Percentiles rank a stretch among this genome's conserved stretches.
Conservation (phyloP, 2,113 vertebrate species). For the Nycticorax nycticorax region DNA sequence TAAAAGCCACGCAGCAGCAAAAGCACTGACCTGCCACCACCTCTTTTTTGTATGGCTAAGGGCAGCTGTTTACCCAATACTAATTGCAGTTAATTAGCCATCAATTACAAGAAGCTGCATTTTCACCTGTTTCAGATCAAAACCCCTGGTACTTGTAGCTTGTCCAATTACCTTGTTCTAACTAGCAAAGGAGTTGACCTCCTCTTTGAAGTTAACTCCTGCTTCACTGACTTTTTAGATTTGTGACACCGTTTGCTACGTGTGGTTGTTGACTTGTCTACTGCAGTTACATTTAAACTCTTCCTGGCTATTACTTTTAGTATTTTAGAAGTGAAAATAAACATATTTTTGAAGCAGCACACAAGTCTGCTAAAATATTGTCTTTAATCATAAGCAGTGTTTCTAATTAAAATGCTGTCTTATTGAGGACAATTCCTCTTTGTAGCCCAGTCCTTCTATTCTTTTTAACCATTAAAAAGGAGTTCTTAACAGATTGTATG, state of each 20-base stretch:
- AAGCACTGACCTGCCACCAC: rapidly evolving
- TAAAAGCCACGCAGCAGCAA: not conserved
- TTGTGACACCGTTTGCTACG: rapidly evolving
- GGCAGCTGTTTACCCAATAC: not conserved
- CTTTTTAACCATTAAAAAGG: not conserved
- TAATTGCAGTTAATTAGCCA: slow-evolving; percentile 52
- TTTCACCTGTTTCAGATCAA: slow-evolving; percentile 59
- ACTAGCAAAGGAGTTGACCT: not conserved
- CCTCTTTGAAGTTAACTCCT: not conserved
- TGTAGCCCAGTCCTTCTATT: not conserved
- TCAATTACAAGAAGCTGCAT: slow-evolving; percentile 40
- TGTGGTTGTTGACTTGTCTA: not conserved
- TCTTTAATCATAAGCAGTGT: not conserved
- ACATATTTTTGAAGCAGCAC: not conserved
- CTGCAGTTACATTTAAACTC: not conserved
- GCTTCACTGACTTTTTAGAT: not conserved
- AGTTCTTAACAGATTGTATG: not conserved
- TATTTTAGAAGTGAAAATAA: not conserved
- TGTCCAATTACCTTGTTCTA: not conserved
- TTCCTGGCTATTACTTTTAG: not conserved
- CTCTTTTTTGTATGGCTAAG: not conserved
- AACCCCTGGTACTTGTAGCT: not conserved
- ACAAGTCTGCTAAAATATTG: not conserved
- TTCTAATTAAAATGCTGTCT: not conserved
- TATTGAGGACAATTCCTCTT: not conserved